These are phyloP conservation scores for Brienomyrus longianalis DNA, from an alignment of 2,113 vertebrate species.

Conservation along the genomic window DNA sequence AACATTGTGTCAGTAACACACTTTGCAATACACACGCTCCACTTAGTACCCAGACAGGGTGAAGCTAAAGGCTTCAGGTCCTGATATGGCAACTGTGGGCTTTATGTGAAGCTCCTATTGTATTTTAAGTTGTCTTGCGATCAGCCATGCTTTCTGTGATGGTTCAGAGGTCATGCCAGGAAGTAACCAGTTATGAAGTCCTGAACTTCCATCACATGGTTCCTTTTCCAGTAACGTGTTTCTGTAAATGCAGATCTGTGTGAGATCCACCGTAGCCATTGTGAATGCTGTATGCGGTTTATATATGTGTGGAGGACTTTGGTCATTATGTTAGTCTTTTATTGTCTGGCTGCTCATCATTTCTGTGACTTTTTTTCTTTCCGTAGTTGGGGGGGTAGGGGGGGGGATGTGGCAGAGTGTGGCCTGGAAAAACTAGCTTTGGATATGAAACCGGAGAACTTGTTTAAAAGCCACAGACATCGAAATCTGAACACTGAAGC, in stretches of 20 bases:
- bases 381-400: background rate
- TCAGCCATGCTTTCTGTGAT: background rate
- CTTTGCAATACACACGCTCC: background rate
- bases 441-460: constrained; percentile 24
- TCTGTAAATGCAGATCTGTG: background rate
- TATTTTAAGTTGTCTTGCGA: background rate
- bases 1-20: background rate
- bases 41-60: background rate
- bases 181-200: background rate
- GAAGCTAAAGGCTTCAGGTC: background rate
- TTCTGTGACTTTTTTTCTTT: background rate
- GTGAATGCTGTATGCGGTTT: background rate
- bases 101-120: background rate
- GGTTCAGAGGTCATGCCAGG: background rate
- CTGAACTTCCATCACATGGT: background rate
- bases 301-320: background rate
- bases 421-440: constrained; percentile 5
- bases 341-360: background rate
- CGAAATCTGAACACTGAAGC: constrained; percentile 13
- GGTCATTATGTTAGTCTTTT: background rate
- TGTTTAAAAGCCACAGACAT: constrained; percentile 27
- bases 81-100: background rate
- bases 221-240: background rate
- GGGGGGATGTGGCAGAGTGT: background rate
- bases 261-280: background rate